Evolutionary conservation across 2,888 invertebrate genomes (phyloP).

Genomic region (Sympetrum striolatum): DNA sequence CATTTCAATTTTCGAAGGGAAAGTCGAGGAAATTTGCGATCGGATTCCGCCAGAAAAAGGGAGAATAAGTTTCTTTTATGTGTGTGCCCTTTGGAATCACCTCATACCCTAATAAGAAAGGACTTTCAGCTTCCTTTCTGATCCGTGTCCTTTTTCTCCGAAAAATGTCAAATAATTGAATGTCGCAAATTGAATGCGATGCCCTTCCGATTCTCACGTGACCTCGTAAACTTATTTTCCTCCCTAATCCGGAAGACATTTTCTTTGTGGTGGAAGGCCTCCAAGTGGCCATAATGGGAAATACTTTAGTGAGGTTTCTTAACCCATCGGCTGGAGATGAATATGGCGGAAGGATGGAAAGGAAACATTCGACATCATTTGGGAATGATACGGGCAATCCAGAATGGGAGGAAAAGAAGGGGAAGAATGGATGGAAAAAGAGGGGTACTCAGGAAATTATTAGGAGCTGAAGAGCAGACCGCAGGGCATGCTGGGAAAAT

Average conservation of each 20-base stretch:
- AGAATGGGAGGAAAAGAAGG: too few species aligned
- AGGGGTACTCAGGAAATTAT: background rate
- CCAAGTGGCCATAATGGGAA: constrained; percentile 5
- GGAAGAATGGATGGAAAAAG: background rate
- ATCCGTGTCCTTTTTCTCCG: background rate
- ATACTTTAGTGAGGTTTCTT: constrained; percentile 10
- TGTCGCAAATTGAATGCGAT: background rate
- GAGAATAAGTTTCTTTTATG: background rate
- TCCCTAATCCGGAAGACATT: background rate
- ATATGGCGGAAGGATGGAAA: background rate
- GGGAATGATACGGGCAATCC: background rate
- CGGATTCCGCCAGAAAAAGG: background rate
- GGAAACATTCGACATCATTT: background rate
- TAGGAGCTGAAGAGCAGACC: background rate
- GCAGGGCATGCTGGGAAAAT: constrained; percentile 2
- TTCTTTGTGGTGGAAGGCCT: background rate
- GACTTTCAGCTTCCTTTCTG: background rate
- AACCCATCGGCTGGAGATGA: background rate
- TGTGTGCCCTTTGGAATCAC: background rate
- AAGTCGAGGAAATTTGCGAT: background rate
- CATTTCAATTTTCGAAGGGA: background rate
- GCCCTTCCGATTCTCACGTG: background rate
- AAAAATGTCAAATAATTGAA: background rate
- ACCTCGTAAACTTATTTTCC: background rate
- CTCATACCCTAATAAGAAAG: background rate